Base-by-base conservation (phyloP, 2,797 vertebrate genomes). In the Scarus forsteni region DNA sequence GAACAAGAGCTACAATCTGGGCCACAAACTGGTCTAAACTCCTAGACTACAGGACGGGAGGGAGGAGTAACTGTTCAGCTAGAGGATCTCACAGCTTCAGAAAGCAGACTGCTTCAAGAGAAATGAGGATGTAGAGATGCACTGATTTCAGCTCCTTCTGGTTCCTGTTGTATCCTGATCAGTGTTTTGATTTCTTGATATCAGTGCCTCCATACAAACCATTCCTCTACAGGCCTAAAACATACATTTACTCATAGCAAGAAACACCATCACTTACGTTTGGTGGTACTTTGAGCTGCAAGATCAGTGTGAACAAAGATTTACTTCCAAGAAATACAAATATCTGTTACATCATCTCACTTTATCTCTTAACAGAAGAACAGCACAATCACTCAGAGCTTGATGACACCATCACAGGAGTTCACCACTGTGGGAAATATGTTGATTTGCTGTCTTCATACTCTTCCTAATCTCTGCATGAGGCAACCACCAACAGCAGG, bases 181-280 rank as follows among this genome's bases (percentile, higher is more conserved):
- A 6, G 9, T 6, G 10, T 27, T 48, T 16, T 50, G 49, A 49
- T 56, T 35, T n/a, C 14, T n/a, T 45, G 48, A 42, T 19, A n/a
- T 66, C 57, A 11, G 75, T 71, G 85, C 80, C 71, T 64, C 73
- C 80, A 77, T 77, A 70, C 55, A 68, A 55, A 27, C 14, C 0
- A 62, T 27, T 71, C 72, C 70, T 70, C 72, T 77, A 52, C 54
- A 58, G 12, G 60, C n/a, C 80, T 79, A 75, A 42, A 13, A 0
- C n/a, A n/a, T n/a, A 8, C 70, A 51, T 45, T 54, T 6, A 12
- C 67, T 12, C 40, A 64, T 48, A 40, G 70, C 36, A 56, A 49
- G 79, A 78, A 62, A 35, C 19, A 66, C 58, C 58, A 75, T 79
- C 50, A 92, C 91, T 92, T 91, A 91, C 90, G 82, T 88, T 81